A percentile compares a stretch with the other conserved stretches of the same genome.
phyloP scores from a whole-genome alignment of 37 sponge, comb jelly and placozoan species.

The Bolinopsis microptera region DNA sequence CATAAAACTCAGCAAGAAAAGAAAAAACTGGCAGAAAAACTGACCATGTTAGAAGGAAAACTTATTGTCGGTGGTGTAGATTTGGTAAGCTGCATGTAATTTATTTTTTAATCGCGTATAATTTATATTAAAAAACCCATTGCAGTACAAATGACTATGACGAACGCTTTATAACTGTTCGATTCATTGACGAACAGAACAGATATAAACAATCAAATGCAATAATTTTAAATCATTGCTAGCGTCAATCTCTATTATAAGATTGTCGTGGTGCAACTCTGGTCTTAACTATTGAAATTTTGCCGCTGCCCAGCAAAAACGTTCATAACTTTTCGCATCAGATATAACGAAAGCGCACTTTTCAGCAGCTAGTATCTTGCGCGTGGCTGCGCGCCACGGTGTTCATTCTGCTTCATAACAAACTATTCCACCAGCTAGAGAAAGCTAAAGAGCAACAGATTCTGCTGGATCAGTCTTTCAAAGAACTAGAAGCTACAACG shows the following conservation, averaged over 20 bases:
- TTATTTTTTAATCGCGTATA: not conserved
- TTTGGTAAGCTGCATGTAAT: constrained; percentile 80
- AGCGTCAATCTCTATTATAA: no score
- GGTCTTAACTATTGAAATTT: no score
- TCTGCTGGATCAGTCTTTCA: constrained; percentile 86
- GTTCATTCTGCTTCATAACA: not conserved
- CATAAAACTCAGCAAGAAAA: constrained; percentile 83
- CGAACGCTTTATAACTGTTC: no score
- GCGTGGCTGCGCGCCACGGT: not conserved
- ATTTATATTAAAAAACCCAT: no score
- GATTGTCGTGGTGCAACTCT: no score
- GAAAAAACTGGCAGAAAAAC: constrained; percentile 74
- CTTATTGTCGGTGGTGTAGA: constrained; percentile 98
- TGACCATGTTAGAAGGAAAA: constrained; percentile 79
- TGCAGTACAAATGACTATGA: no score
- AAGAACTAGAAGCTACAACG: constrained; percentile 78
- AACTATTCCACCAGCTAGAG: constrained; percentile 74
- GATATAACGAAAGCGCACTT: not conserved
- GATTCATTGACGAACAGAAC: no score
- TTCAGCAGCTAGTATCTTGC: constrained; percentile 56
- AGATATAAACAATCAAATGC: no score
- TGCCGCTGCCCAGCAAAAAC: no score
- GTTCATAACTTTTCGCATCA: not conserved
- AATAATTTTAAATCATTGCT: no score
- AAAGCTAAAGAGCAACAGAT: constrained; percentile 94